Evolutionary conservation across 2,113 vertebrate genomes (phyloP), one percentile per base, ranked within the genome.

Genomic region (Gallinago paraguaiae): DNA sequence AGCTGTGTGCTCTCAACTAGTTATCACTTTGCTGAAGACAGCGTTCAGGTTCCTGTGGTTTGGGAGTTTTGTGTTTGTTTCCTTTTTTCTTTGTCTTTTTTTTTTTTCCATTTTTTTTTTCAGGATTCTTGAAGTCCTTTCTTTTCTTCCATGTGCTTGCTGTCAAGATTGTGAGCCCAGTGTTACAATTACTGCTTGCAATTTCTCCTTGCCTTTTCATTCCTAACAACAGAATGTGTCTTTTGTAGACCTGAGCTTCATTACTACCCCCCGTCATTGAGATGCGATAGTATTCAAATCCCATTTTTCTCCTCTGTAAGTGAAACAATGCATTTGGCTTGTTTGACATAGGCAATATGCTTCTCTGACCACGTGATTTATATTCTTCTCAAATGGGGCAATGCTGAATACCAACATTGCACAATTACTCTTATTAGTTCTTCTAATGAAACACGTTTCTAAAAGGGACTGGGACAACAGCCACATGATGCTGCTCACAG

Each of bases 1-100:
- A 86, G 79, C 75, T 94, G 57, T 69, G 18, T 91, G 81, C 68
- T 81, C 76, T 91, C 89, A 68, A n/a, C 24, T 91, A 92, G 71
- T 83, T 94, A 94, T 91, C 72, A 59, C 22, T 82, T 15, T 83
- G 27, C 24, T 89, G n/a, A 54, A 86, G 50, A 69, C 28, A 88
- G 54, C 31, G 30, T 71, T 84, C 65, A 65, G 53, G 65, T 75
- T 92, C 59, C 56, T 4, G 6, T 79, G 8, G 4, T 64, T 71
- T 72, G 30, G 11, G 4, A 1, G 16, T 8, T 37, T 60, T 17
- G 25, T 22, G 24, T 56, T 67, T 76, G 81, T 86, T 75, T 41
- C 1, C 31, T 51, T 18, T 9, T 54, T 68, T 86, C 1, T 53
- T 25, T 57, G 3, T 43, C 35, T 10, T 7, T 86, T 70, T 46